phyloP scores from a whole-genome alignment of 1,140 invertebrate genomes.

The Lepidotrigona ventralis region DNA sequence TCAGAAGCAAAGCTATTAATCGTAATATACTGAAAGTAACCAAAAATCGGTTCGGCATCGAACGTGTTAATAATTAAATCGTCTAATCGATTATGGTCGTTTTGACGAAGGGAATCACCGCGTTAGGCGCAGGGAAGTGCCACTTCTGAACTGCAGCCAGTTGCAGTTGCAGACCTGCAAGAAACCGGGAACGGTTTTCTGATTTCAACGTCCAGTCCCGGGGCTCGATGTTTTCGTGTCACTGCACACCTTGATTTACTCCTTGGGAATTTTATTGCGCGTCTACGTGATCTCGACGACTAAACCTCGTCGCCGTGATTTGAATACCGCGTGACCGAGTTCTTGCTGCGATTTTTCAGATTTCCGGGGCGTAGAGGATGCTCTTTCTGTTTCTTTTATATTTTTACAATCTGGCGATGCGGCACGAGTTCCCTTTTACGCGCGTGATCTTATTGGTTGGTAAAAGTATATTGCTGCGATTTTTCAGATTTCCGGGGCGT shows the following conservation, averaged over 20 bases:
- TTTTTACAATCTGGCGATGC: neutral
- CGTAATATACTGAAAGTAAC: no score
- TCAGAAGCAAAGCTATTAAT: no score
- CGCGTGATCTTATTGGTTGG: neutral
- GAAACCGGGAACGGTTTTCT: slow-evolving; percentile 9
- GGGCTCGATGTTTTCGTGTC: slow-evolving; percentile 13
- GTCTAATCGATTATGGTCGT: neutral
- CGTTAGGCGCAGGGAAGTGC: neutral
- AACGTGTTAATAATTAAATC: no score
- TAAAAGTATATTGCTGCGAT: neutral
- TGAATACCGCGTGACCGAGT: neutral
- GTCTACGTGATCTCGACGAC: neutral
- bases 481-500: neutral
- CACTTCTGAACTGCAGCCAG: slow-evolving; percentile 12
- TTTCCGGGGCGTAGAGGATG: neutral
- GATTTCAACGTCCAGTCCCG: slow-evolving; percentile 12
- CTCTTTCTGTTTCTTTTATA: no score
- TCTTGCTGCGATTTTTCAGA: neutral
- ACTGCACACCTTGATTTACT: slow-evolving; percentile 6
- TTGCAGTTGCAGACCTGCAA: neutral
- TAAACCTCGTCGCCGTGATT: neutral
- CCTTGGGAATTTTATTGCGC: neutral
- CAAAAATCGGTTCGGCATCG: neutral
- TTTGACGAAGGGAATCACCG: neutral
- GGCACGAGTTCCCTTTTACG: neutral